Conservation (phyloP, 2,888 invertebrate genomes). For the Mythimna loreyi region DNA sequence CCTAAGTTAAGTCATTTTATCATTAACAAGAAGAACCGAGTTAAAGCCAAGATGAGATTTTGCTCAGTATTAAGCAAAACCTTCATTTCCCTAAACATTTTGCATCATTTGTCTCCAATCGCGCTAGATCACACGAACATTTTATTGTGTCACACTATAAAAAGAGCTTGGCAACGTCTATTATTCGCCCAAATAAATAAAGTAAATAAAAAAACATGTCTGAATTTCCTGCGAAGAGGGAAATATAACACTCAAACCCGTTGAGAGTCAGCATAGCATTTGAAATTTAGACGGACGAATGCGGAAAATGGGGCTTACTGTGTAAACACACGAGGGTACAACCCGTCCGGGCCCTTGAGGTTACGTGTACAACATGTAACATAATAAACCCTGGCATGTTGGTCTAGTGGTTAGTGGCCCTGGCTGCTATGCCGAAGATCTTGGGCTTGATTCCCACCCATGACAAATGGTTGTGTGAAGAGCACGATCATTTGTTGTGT, state of each 20-base stretch:
- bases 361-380: not conserved
- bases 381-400: too few relatives aligned
- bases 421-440: too few relatives aligned
- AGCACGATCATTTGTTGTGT: too few relatives aligned
- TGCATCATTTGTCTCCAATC: not conserved
- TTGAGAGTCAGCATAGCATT: slow-evolving; percentile 75
- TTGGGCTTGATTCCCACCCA: too few relatives aligned
- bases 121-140: not conserved
- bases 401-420: too few relatives aligned
- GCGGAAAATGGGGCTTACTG: slow-evolving; percentile 70
- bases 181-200: slow-evolving; percentile 65
- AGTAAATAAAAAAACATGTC: slow-evolving; percentile 67
- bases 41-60: too few relatives aligned
- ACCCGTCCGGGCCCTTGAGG: slow-evolving; percentile 11
- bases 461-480: too few relatives aligned
- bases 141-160: not conserved
- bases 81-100: not conserved
- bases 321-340: slow-evolving; percentile 63
- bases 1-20: too few relatives aligned
- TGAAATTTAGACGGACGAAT: slow-evolving; percentile 78
- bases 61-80: too few relatives aligned
- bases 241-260: slow-evolving; percentile 76
- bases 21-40: too few relatives aligned
- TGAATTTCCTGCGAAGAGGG: slow-evolving; percentile 67
- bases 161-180: slow-evolving; percentile 26